These are phyloP conservation scores for Leucoraja ocellata DNA, from an alignment of 2,797 vertebrate genomes.

Conservation along the genomic window DNA sequence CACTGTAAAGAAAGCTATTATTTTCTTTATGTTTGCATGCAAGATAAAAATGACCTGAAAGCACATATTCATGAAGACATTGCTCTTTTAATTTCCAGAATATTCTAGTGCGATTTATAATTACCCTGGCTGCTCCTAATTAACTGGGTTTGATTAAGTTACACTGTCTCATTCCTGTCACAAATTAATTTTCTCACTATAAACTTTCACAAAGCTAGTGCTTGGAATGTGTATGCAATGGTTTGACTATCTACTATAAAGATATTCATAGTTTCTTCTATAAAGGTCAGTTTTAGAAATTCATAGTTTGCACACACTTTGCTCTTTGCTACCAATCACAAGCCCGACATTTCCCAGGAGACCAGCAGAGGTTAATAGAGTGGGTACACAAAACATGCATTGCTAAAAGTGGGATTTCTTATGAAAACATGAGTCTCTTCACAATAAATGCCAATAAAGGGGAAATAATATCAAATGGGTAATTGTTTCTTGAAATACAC, in stretches of 20 bases:
- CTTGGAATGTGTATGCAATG: too few relatives aligned
- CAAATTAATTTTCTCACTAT: background rate
- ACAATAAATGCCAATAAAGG: background rate
- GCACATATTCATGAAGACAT: background rate
- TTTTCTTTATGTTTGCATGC: background rate
- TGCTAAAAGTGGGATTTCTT: background rate
- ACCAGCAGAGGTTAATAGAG: background rate
- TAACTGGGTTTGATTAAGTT: background rate
- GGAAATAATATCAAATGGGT: background rate
- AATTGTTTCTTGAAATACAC: background rate
- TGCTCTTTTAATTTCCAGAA: background rate
- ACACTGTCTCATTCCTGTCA: background rate
- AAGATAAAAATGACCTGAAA: background rate
- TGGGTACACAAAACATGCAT: slow-evolving; percentile 1
- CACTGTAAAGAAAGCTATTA: background rate
- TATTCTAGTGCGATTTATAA: background rate
- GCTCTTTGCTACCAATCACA: slow-evolving; percentile 1
- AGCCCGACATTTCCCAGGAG: background rate
- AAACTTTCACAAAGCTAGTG: background rate
- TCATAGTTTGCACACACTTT: background rate
- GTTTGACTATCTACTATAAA: background rate
- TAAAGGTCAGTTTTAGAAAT: slow-evolving; percentile 30
- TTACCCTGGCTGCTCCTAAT: background rate
- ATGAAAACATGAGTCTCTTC: background rate
- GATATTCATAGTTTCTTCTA: background rate